Evolutionary conservation across 2,888 invertebrate species (phyloP), one percentile per base, ranked within the genome.

Genomic region (Cerastoderma edule): DNA sequence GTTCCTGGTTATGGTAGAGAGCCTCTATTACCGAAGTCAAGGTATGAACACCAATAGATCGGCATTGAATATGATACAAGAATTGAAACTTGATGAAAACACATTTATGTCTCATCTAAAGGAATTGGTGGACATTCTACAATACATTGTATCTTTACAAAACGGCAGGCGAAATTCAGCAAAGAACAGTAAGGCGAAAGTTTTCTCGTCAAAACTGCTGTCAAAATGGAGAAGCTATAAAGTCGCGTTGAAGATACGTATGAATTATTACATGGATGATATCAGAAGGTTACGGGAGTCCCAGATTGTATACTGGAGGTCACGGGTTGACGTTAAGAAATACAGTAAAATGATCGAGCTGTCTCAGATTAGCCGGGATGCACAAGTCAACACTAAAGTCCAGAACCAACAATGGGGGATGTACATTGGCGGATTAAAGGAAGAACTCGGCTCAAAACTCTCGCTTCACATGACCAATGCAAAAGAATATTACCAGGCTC

Each of bases 321-420:
- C 54, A 54, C 54, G 54, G 6, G 24, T 10, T 24, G 30, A 54
- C 6, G 54, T 54, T 0, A 27, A 54, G 54, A 54, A 54, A 54
- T 54, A 54, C 30, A 27, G 54, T 54, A 6, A 4, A 54, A 27
- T 54, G 54, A 28, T 54, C 27, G 54, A 54, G 8, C 28, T 27
- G 10, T 27, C 54, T 28, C 54, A 54, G 30, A 54, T 16, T 27
- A 16, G 28, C 5, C 22, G 27, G 10, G 30, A 27, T 27, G 19
- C 27, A 8, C 27, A 27, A 19, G 30, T 30, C 1, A 6, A 27
- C 5, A 30, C 27, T 28, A 13, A 54, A 54, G 16, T 28, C 16
- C 28, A 54, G 30, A 16, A 27, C 28, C 27, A 27, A 27, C 16
- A 27, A 27, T 28, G 54, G 19, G 30, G 16, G 6, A 19, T 16